These are phyloP conservation scores for Crotalus horridus DNA, from an alignment of 2,113 vertebrate species.

Conservation along the genomic window DNA sequence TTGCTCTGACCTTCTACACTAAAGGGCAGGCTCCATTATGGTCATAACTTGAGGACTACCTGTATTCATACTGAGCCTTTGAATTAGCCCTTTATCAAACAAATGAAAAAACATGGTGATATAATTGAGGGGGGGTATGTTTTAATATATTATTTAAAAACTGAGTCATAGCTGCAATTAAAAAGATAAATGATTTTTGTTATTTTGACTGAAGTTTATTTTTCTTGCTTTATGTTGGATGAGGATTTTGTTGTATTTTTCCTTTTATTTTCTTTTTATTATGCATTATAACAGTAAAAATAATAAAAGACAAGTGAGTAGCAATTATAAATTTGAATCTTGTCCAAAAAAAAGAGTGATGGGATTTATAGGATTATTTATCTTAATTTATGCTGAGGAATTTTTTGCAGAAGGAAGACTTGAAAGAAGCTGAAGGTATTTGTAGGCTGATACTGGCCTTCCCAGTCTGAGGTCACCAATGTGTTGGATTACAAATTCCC, in stretches of 20 bases:
- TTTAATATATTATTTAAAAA: not conserved
- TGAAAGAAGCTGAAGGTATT: not conserved
- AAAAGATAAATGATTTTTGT: not conserved
- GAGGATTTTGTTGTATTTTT: not conserved
- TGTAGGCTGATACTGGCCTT: constrained; percentile 3
- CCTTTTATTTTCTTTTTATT: not conserved
- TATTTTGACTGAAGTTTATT: not conserved
- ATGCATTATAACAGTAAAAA: not conserved
- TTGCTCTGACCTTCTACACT: not conserved
- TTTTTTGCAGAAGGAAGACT: constrained; percentile 6
- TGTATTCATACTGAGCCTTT: not conserved
- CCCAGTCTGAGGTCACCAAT: not conserved
- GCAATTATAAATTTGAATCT: not conserved
- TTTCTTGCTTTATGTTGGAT: not conserved
- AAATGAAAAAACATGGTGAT: not conserved
- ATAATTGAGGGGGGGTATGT: not conserved
- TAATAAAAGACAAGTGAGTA: not conserved
- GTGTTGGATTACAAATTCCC: not conserved
- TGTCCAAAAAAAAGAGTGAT: not conserved
- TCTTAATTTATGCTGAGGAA: not conserved
- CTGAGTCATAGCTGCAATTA: not conserved
- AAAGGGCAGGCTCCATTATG: not conserved
- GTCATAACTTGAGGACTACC: not conserved
- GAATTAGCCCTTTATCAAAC: not conserved
- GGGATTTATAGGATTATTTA: not conserved